Conservation (phyloP, 2,888 invertebrate species). For the Caenorhabditis auriculariae region DNA sequence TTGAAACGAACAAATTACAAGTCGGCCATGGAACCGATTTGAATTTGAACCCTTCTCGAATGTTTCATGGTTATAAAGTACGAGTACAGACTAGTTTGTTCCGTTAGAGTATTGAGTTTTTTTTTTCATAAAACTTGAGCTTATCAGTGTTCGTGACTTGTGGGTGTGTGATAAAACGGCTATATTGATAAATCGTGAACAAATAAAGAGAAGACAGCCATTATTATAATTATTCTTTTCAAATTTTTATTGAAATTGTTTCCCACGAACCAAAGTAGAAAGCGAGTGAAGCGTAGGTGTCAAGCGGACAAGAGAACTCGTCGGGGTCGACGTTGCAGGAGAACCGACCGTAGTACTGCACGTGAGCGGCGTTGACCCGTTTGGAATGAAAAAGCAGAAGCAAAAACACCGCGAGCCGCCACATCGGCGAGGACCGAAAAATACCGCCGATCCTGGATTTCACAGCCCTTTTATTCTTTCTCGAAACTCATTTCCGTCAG, state of each 20-base stretch:
- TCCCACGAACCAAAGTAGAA: conserved; percentile 19
- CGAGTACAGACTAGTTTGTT: no score
- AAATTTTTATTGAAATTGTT: background rate
- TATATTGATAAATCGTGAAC: no score
- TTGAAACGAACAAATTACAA: no score
- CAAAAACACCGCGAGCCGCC: conserved; percentile 10
- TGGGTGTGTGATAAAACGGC: no score
- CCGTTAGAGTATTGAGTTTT: no score
- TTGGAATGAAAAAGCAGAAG: no score
- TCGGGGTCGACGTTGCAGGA: conserved; percentile 24
- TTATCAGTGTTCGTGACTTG: no score
- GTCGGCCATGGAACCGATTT: no score
- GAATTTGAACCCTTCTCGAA: no score
- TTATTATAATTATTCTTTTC: background rate
- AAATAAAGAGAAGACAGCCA: no score
- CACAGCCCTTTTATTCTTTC: conserved; percentile 12
- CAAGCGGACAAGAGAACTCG: conserved; percentile 19
- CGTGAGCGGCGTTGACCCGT: conserved; percentile 1
- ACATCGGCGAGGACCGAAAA: conserved; percentile 2
- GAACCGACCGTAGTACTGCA: conserved; percentile 29
- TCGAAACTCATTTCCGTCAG: conserved; percentile 6
- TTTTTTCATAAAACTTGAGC: background rate
- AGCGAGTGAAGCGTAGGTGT: conserved; percentile 19
- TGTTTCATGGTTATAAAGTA: background rate
- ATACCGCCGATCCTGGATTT: conserved; percentile 13